These are phyloP conservation scores for Actinostola sp. DNA, from an alignment of 92 coral and sea anemone genomes.

Conservation along the genomic window DNA sequence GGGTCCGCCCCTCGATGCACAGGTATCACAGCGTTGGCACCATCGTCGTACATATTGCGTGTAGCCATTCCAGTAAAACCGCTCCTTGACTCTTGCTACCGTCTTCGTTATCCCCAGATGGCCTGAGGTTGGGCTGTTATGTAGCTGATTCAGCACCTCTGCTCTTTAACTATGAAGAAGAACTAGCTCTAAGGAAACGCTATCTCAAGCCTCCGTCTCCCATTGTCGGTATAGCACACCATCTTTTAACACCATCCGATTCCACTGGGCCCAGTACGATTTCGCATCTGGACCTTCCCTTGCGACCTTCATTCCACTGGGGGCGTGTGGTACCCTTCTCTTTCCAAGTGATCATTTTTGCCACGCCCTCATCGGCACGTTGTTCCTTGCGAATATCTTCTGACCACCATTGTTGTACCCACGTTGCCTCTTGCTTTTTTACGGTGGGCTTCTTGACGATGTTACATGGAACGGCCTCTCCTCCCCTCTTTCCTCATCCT, in stretches of 20 bases:
- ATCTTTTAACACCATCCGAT: conserved; percentile 2
- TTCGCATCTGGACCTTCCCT: neutral
- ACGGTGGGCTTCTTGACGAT: neutral
- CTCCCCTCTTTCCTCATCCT: neutral
- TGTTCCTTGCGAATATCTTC: conserved; percentile 10
- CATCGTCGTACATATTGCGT: conserved; percentile 10
- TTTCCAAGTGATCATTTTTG: conserved; percentile 12
- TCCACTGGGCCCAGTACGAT: conserved; percentile 32
- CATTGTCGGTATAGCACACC: conserved; percentile 29
- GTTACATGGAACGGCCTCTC: neutral
- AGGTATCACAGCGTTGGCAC: conserved; percentile 35
- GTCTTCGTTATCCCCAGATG: conserved; percentile 43
- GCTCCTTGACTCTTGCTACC: neutral
- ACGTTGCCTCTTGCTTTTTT: neutral
- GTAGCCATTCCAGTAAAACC: conserved; percentile 29
- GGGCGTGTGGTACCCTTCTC: conserved; percentile 4
- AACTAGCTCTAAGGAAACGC: conserved; percentile 23
- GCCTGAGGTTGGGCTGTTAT: conserved; percentile 32
- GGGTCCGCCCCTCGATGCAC: conserved; percentile 28
- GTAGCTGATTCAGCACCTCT: conserved; percentile 18
- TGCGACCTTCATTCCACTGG: conserved; percentile 16
- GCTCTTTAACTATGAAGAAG: conserved; percentile 5
- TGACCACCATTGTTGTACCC: conserved; percentile 4
- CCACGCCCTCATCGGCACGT: neutral
- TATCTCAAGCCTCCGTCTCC: conserved; percentile 24